Evolutionary conservation across 2,113 vertebrate genomes (phyloP).

Genomic region (Leiothrix lutea): DNA sequence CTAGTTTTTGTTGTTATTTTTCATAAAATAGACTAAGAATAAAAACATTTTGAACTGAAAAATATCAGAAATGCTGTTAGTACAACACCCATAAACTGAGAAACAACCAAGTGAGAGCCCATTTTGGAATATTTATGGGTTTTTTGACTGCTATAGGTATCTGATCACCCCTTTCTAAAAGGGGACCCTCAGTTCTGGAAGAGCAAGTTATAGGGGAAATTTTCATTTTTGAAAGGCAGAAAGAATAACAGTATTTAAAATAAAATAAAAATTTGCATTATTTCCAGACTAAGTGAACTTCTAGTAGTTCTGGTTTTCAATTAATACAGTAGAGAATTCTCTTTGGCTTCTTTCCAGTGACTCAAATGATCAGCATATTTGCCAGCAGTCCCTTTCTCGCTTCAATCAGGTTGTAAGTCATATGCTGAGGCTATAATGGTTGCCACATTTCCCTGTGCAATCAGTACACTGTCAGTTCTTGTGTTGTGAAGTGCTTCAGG

Average conservation of each 20-base stretch:
- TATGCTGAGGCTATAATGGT: not conserved
- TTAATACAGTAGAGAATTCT: not conserved
- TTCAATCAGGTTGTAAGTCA: conserved; percentile 11
- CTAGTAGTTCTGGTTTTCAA: not conserved
- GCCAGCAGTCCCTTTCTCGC: not conserved
- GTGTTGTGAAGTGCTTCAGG: not conserved
- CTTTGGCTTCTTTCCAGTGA: conserved; percentile 13
- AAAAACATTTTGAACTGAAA: not conserved
- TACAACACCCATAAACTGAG: not conserved
- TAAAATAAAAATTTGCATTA: not conserved
- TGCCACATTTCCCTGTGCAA: conserved; percentile 30
- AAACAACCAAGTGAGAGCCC: not conserved
- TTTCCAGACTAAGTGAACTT: not conserved
- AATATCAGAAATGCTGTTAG: not conserved
- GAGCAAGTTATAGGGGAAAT: not conserved
- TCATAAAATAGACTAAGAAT: not conserved
- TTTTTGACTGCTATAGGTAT: not conserved
- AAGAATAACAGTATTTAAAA: not conserved
- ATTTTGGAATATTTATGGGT: not conserved
- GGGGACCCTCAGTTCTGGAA: not conserved
- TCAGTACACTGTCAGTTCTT: conserved; percentile 3
- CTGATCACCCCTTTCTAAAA: not conserved
- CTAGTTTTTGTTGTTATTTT: not conserved
- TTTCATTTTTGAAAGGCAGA: not conserved
- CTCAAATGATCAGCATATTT: not conserved